Conservation (phyloP, 2,888 invertebrate genomes). For the Dermolepida albohirtum region DNA sequence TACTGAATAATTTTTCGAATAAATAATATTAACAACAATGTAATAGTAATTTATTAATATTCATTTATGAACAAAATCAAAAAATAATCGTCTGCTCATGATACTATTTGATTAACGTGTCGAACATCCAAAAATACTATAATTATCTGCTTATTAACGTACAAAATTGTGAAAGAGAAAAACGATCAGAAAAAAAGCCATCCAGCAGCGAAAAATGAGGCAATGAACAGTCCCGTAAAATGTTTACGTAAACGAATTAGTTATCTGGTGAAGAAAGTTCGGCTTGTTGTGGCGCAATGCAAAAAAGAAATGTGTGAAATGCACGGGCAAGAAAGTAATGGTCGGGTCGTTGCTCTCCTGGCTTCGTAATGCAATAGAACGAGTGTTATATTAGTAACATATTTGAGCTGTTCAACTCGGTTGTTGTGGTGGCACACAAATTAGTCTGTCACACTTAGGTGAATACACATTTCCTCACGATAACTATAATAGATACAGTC, state of each 20-base stretch:
- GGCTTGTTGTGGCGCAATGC: conserved; percentile 63
- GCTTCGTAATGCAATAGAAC: conserved; percentile 28
- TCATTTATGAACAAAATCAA: too few relatives aligned
- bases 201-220: conserved; percentile 30
- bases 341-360: conserved; percentile 29
- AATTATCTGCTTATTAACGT: not conserved
- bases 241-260: conserved; percentile 37
- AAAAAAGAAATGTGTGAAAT: conserved; percentile 68
- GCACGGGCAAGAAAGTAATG: conserved; percentile 51
- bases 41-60: too few relatives aligned
- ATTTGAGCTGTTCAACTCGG: conserved; percentile 36
- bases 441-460: conserved; percentile 38
- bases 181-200: conserved; percentile 19
- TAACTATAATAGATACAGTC: conserved; percentile 19
- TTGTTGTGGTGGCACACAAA: conserved; percentile 41
- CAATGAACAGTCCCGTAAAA: conserved; percentile 23
- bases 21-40: too few relatives aligned
- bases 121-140: conserved; percentile 13
- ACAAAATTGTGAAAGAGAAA: conserved; percentile 32
- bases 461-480: conserved; percentile 14
- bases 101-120: not conserved
- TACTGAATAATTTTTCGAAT: too few relatives aligned
- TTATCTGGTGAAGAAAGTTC: conserved; percentile 39
- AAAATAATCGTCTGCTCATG: too few relatives aligned
- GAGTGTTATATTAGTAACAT: conserved; percentile 38